These are phyloP conservation scores for Maccullochella peelii DNA, from an alignment of 2,113 vertebrate genomes.

Conservation along the genomic window DNA sequence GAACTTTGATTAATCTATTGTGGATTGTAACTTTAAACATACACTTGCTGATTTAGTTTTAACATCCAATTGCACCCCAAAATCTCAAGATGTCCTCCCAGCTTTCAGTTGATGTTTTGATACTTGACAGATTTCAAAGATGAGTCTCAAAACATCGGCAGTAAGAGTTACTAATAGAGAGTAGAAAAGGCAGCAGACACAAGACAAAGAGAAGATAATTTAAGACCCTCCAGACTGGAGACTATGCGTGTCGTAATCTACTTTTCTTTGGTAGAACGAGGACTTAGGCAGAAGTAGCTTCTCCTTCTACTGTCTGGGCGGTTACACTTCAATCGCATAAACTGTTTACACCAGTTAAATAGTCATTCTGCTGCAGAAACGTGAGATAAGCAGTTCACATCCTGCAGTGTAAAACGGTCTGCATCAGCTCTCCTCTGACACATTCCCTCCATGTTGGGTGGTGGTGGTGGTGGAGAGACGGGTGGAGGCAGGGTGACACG, in stretches of 20 bases:
- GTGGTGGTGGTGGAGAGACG: slow-evolving; percentile 23
- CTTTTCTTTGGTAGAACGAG: neutral
- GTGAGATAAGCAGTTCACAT: slow-evolving; percentile 19
- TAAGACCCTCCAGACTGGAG: neutral
- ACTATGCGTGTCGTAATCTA: neutral
- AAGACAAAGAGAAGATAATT: neutral
- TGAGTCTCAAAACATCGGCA: neutral
- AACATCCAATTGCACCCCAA: neutral
- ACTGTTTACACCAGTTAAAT: neutral
- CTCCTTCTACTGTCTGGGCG: neutral
- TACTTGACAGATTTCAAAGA: neutral
- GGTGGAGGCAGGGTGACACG: slow-evolving; percentile 55
- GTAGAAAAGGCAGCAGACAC: neutral
- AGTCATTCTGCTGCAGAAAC: slow-evolving; percentile 1
- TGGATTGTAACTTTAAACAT: neutral
- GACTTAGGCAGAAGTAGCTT: neutral
- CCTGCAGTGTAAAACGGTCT: slow-evolving; percentile 18
- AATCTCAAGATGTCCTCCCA: neutral
- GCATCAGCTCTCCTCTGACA: slow-evolving; percentile 45
- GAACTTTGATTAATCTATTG: neutral
- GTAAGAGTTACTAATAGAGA: neutral
- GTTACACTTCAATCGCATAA: slow-evolving; percentile 6
- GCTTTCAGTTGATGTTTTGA: neutral
- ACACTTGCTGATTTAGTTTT: neutral
- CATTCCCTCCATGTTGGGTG: slow-evolving; percentile 19